These are phyloP conservation scores for Metopia argyrocephala DNA, from an alignment of 2,888 invertebrate genomes.

Conservation along the genomic window DNA sequence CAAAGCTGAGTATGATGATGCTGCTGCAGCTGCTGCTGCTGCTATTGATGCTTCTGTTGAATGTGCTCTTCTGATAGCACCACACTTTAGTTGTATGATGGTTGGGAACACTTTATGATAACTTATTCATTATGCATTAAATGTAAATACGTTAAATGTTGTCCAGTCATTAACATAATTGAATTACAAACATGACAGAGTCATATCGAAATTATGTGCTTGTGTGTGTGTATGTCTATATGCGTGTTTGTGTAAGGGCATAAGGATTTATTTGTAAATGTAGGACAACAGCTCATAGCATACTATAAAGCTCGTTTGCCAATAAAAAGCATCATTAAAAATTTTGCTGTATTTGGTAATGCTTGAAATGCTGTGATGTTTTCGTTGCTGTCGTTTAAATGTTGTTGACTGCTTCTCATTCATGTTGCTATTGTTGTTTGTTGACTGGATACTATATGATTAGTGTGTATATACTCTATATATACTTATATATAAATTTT, in stretches of 20 bases:
- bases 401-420: constrained; percentile 51
- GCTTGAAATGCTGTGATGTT: constrained; percentile 14
- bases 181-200: constrained; percentile 75
- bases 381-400: constrained; percentile 39
- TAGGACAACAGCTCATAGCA: constrained; percentile 8
- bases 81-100: background rate
- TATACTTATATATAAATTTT: constrained; percentile 20
- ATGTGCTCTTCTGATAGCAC: background rate
- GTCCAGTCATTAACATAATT: constrained; percentile 78
- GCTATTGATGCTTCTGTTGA: background rate
- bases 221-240: background rate
- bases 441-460: constrained; percentile 30
- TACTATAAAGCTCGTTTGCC: constrained; percentile 24
- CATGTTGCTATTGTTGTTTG: constrained; percentile 46
- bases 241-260: background rate
- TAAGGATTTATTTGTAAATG: background rate
- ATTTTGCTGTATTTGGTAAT: constrained; percentile 47
- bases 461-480: constrained; percentile 34
- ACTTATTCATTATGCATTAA: constrained; percentile 78
- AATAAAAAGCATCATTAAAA: constrained; percentile 55
- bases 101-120: constrained; percentile 63
- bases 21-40: background rate
- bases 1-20: background rate
- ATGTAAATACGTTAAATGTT: constrained; percentile 78
- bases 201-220: constrained; percentile 50